Conservation (phyloP, 2,888 invertebrate genomes). For the Himalopsyche anomala region DNA sequence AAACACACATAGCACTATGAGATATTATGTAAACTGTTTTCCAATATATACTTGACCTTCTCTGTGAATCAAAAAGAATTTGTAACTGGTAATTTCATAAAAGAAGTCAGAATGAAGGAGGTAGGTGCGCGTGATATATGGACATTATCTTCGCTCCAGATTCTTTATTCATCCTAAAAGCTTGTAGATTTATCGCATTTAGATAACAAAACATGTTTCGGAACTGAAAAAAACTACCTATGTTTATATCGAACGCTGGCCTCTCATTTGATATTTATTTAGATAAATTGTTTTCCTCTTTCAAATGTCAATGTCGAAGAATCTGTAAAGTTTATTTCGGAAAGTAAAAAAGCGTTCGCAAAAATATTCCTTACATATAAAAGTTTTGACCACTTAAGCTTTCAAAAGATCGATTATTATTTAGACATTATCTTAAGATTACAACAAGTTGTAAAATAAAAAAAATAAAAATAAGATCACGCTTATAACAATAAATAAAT, state of each 20-base stretch:
- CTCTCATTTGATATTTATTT: constrained; percentile 26
- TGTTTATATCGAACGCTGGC: neutral
- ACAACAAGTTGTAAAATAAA: too few species aligned
- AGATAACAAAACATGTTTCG: constrained; percentile 31
- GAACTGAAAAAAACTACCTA: constrained; percentile 15
- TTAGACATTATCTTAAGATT: too few species aligned
- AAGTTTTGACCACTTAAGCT: neutral
- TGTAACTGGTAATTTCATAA: constrained; percentile 7
- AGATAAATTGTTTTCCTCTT: constrained; percentile 30
- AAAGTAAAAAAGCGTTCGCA: neutral
- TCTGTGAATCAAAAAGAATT: neutral
- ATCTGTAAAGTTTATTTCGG: neutral
- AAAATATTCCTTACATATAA: neutral
- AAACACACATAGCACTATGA: too few species aligned
- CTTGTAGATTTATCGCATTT: constrained; percentile 44
- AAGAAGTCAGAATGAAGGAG: neutral
- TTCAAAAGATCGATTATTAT: too few species aligned
- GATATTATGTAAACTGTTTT: too few species aligned
- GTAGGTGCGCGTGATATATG: constrained; percentile 45
- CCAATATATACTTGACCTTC: neutral
- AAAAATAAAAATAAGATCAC: too few species aligned
- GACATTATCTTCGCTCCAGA: constrained; percentile 44
- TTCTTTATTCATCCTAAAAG: constrained; percentile 39
- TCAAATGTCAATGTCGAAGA: constrained; percentile 17
- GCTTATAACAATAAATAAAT: too few species aligned